Base-by-base conservation (phyloP, 2,113 vertebrate species). In the Amia ocellicauda region DNA sequence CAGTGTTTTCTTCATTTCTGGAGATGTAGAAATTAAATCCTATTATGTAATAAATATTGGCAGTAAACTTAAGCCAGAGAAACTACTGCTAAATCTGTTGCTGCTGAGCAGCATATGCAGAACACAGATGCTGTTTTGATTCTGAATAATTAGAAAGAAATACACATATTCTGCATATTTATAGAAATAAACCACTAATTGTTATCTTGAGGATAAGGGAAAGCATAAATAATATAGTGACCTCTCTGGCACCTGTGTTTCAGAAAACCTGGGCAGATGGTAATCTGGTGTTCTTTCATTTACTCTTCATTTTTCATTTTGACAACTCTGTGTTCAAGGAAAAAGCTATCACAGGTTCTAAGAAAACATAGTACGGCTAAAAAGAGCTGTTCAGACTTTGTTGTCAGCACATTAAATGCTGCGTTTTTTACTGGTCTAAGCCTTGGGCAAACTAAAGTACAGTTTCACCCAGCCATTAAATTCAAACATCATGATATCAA, bases 231-330 rank as follows among this genome's bases (percentile, higher is more conserved):
- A 64, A 67, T 69, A 72, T 65, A 55, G n/a, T 74, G 76, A 81
- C 83, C 74, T 81, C 61, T 24, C 60, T 56, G 56, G 28, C 62
- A 45, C 65, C 72, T 60, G 43, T 61, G 72, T 57, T 56, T 70
- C 68, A 70, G 63, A 74, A 65, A 54, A 68, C 62, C 72, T 49
- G 67, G 60, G 74, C 80, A 77, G 83, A 85, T 81, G 87, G 84
- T 74, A 74, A 77, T 69, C 70, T 67, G 71, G 70, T 76, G 72
- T 69, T 51, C 71, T 28, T 14, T 60, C 73, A 73, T 77, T 78
- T 78, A 73, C 74, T 69, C 65, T 71, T 75, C 69, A 79, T 88
- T 84, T 79, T 70, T 85, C 83, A 85, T 71, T 70, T 62, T 84
- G 83, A 86, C 84, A 89, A 62, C 67, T 78, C 71, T 65, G 58